Conservation (phyloP, 2,113 vertebrate genomes). For the Alligator sinensis region DNA sequence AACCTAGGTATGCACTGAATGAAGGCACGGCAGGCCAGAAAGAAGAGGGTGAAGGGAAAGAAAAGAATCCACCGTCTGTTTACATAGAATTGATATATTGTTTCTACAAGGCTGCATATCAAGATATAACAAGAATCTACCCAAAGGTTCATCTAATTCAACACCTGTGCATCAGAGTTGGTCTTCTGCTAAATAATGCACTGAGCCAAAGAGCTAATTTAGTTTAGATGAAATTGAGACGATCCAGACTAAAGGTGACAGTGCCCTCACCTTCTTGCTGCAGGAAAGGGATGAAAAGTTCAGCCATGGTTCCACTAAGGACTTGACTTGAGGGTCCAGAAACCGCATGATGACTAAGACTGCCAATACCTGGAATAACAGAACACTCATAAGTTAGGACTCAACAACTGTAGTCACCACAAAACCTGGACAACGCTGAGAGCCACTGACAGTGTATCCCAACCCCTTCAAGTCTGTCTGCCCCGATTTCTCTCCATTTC, state of each 20-base stretch:
- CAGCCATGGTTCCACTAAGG: constrained; percentile 83
- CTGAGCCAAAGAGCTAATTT: background rate
- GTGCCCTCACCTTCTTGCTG: constrained; percentile 92
- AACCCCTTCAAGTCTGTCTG: background rate
- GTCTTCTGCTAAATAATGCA: background rate
- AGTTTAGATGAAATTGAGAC: background rate
- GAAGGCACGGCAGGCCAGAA: background rate
- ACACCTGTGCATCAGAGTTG: background rate
- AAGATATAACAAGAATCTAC: background rate
- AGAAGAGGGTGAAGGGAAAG: background rate
- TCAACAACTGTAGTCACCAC: background rate
- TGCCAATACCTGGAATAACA: constrained; percentile 87
- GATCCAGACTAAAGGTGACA: background rate
- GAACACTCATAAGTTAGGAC: background rate
- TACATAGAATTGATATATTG: background rate
- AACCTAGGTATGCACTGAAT: background rate
- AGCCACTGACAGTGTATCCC: background rate
- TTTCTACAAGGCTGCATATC: background rate
- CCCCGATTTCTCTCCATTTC: background rate
- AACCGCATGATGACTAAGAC: constrained; percentile 91
- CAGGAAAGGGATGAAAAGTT: constrained; percentile 95
- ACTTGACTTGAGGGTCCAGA: constrained; percentile 91
- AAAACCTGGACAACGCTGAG: background rate
- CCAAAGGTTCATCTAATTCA: background rate
- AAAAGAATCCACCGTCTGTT: background rate